Evolutionary conservation across 2,113 vertebrate species (phyloP).

Genomic region (Datnioides undecimradiatus): DNA sequence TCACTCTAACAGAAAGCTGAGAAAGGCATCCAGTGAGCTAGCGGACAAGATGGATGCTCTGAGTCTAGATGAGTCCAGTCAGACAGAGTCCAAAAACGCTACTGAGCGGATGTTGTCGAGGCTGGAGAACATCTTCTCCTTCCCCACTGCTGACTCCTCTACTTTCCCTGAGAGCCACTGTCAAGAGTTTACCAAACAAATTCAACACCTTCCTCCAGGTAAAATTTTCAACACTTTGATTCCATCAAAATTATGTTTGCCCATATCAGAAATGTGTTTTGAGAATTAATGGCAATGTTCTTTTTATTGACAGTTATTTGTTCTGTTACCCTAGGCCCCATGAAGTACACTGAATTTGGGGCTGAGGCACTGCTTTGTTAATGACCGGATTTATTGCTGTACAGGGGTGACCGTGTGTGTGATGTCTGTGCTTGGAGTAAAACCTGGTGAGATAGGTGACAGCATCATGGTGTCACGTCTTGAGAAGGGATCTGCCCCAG

Average conservation of each 20-base stretch:
- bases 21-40: constrained; percentile 78
- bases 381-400: no score
- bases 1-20: constrained; percentile 84
- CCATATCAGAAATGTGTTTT: background rate
- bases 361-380: no score
- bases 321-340: no score
- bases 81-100: background rate
- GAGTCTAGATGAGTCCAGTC: constrained; percentile 77
- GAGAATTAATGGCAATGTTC: background rate
- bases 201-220: constrained; percentile 88
- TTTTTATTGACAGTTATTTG: no score
- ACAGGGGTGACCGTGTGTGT: constrained; percentile 89
- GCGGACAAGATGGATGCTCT: constrained; percentile 82
- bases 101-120: constrained; percentile 70
- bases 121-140: constrained; percentile 87
- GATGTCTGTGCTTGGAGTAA: constrained; percentile 83
- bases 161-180: constrained; percentile 76
- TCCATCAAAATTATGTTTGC: background rate
- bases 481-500: constrained; percentile 80
- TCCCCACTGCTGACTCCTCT: constrained; percentile 70
- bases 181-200: constrained; percentile 80
- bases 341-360: no score
- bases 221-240: background rate
- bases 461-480: constrained; percentile 88
- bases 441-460: constrained; percentile 80